Evolutionary conservation across 2,888 invertebrate species (phyloP), one percentile per base, ranked within the genome.

Genomic region (Nasonovia ribisnigri): DNA sequence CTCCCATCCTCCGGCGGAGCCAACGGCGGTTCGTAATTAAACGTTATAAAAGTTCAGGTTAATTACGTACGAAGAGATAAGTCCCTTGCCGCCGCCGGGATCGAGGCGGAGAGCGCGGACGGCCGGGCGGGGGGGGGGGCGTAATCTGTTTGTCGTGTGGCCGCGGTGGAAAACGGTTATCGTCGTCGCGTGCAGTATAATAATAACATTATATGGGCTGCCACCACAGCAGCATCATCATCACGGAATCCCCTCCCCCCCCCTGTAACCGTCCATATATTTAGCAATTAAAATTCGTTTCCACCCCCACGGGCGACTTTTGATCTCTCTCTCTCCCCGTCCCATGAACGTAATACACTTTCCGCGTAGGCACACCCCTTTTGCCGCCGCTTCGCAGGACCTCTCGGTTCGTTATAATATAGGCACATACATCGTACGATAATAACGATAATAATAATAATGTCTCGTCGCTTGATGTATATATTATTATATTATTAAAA

Each of bases 21-120:
- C 60, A 90, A 90, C 89, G 94, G 92, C 57, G 92, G 94, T 90
- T 92, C 94, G 94, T 94, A 94, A 94, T 94, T 94, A 94, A 94
- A 94, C 94, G 94, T 94, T 94, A 94, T 94, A 94, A 93, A 94
- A 94, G 94, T 94, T 94, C 94, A 94, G 94, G 94, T 94, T 94
- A 94, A 94, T 94, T 94, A 94, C 94, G 94, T 90, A 92, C 93
- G 93, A 92, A 92, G 77, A 89, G 92, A 94, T 94, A 94, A 94
- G 90, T 89, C 92, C 88, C 42, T 36, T 20, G 77, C 36, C 36
- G 36, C 36, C 77, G 36, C 3, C 77, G 20, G 77, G 77, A 36
- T 77, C 36, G 8, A 20, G 36, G 77, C 0, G 77, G 36, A 20
- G 26, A 10, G 42, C 6, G 20, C 36, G 43, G 54, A 6, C 42